Percentiles rank a stretch among this genome's conserved stretches.
phyloP scores from a whole-genome alignment of 2,113 vertebrate genomes.

The Leptobrachium ailaonicum region DNA sequence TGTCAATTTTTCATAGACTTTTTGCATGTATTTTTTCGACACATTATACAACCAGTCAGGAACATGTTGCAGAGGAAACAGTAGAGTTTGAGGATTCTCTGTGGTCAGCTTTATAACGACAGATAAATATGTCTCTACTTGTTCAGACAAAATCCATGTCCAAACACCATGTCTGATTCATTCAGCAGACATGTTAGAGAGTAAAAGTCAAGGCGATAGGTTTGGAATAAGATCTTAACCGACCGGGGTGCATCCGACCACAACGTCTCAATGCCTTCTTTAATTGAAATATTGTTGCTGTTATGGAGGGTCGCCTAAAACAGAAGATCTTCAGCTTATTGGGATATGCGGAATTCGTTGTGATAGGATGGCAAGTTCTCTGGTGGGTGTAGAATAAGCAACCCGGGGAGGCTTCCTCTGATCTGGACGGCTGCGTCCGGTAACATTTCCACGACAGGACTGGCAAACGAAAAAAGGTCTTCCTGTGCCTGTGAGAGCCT shows the following conservation, averaged over 20 bases:
- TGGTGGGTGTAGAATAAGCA: slow-evolving; percentile 91
- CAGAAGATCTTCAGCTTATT: slow-evolving; percentile 81
- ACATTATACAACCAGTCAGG: slow-evolving; percentile 93
- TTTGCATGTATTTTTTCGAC: slow-evolving; percentile 94
- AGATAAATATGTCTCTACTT: slow-evolving; percentile 93
- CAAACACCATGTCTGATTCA: slow-evolving; percentile 98
- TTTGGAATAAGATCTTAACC: slow-evolving; percentile 92
- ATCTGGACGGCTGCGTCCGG: slow-evolving; percentile 52
- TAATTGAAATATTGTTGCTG: slow-evolving; percentile 85
- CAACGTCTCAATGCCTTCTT: slow-evolving; percentile 87
- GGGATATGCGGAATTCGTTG: slow-evolving; percentile 88
- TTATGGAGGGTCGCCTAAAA: slow-evolving; percentile 93
- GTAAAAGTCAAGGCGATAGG: slow-evolving; percentile 82
- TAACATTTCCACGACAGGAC: slow-evolving; percentile 89
- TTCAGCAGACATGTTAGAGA: slow-evolving; percentile 89
- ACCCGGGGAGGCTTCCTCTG: slow-evolving; percentile 90
- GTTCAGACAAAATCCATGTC: slow-evolving; percentile 98
- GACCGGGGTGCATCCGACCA: slow-evolving; percentile 92
- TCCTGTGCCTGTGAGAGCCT: slow-evolving; percentile 93
- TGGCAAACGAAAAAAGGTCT: slow-evolving; percentile 93
- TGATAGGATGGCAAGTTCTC: slow-evolving; percentile 92
- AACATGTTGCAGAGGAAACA: slow-evolving; percentile 96
- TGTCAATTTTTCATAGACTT: slow-evolving; percentile 83
- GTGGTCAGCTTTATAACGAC: slow-evolving; percentile 84
- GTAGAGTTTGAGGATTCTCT: slow-evolving; percentile 88